These are phyloP conservation scores for Leptinotarsa juncta DNA, from an alignment of 2,888 invertebrate genomes.

Conservation along the genomic window DNA sequence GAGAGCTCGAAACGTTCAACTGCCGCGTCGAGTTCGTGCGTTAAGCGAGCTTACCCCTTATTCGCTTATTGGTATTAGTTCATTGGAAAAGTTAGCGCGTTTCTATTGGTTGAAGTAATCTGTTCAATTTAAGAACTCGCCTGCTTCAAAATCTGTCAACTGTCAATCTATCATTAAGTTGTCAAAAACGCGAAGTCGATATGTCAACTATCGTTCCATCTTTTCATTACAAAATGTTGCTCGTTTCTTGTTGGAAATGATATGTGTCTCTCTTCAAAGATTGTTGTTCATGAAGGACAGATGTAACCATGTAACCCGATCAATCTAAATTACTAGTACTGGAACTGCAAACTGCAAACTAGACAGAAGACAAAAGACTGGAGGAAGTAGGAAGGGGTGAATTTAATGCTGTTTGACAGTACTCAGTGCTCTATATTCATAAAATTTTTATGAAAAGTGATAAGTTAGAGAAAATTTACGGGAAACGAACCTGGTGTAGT, in stretches of 20 bases:
- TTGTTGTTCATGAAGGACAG: conserved; percentile 4
- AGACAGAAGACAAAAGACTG: conserved; percentile 20
- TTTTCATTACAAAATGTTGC: not conserved
- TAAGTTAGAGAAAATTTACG: not conserved
- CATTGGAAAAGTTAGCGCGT: too few relatives aligned
- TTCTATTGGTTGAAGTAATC: too few relatives aligned
- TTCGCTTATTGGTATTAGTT: too few relatives aligned
- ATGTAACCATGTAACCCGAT: conserved; percentile 18
- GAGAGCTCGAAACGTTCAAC: too few relatives aligned
- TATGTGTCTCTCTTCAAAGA: conserved; percentile 2
- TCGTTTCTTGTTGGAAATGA: not conserved
- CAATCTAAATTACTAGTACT: not conserved
- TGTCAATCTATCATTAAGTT: too few relatives aligned
- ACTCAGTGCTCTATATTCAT: conserved; percentile 11
- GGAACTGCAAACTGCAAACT: not conserved
- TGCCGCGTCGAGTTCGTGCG: too few relatives aligned
- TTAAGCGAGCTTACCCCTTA: too few relatives aligned
- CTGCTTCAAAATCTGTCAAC: too few relatives aligned
- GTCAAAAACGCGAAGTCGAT: not conserved
- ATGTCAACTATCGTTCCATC: not conserved
- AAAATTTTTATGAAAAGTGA: conserved; percentile 14
- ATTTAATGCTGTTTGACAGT: conserved; percentile 4
- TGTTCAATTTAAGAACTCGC: too few relatives aligned
- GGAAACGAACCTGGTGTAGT: not conserved
- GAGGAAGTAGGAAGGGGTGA: conserved; percentile 9